Evolutionary conservation across 2,113 vertebrate genomes (phyloP), one percentile per base, ranked within the genome.

Genomic region (Alethe castanea): DNA sequence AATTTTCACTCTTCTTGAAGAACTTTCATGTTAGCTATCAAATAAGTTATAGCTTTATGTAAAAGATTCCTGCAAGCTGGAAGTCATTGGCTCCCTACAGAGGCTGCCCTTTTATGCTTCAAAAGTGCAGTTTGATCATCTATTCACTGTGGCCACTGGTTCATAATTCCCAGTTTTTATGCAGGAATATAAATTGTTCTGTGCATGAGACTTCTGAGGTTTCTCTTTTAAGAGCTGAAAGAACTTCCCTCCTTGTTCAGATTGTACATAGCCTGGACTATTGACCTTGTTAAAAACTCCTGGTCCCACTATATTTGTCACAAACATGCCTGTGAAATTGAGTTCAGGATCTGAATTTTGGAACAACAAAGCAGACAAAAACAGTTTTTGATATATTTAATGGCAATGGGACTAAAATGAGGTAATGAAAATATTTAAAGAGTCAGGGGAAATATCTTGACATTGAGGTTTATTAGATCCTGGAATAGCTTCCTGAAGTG

Each of bases 401-500:
- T 56, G 72, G 29, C 81, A 94, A 79, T 83, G 76, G 12, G 17
- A 92, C 82, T 92, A 97, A 97, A 97, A 50, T 80, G 83, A 96
- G 23, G 25, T 76, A 81, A 78, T 65, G 64, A 81, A 91, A 91
- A 81, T n/a, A 54, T 93, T 67, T 83, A 50, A 78, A 76, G 47
- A 71, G 40, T 87, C 90, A 33, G n/a, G 64, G 83, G 67, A 97
- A 96, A 78, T 91, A 88, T 40, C 56, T 84, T 74, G 66, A 69
- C 82, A 69, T 6, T 57, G 62, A 92, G 33, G 31, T 76, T 93
- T 96, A 96, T 96, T 95, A 95, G 64, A 86, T 83, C 84, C 47
- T 92, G 77, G 81, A 97, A 97, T 69, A 81, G 74, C 79, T 95
- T 97, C 86, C 86, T 66, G 77, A 85, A 94, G 72, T 83, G 85